phyloP scores from a whole-genome alignment of 2,113 vertebrate species.

The Thermophis baileyi region DNA sequence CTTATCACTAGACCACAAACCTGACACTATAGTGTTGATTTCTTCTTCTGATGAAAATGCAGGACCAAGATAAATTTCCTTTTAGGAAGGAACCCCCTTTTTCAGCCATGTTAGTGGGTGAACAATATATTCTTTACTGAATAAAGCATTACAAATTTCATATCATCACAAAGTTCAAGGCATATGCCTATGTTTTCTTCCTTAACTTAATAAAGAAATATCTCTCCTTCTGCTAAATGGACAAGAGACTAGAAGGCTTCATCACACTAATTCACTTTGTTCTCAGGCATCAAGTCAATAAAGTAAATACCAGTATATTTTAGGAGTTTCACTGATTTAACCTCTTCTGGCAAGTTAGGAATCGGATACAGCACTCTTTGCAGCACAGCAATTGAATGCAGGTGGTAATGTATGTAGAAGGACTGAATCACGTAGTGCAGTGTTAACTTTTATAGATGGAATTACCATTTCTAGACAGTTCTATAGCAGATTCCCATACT shows the following conservation, averaged over 20 bases:
- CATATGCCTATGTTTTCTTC: background rate
- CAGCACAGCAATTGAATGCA: background rate
- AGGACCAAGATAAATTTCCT: background rate
- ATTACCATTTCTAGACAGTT: background rate
- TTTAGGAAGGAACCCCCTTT: background rate
- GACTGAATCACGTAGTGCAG: background rate
- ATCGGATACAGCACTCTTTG: background rate
- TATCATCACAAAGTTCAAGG: background rate
- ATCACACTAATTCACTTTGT: background rate
- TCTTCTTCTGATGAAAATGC: background rate
- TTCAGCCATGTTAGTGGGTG: background rate
- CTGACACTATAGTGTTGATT: background rate
- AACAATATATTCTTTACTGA: background rate
- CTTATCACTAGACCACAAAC: background rate
- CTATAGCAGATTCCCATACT: background rate
- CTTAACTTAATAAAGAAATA: background rate
- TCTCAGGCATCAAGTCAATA: background rate
- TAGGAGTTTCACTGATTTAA: background rate
- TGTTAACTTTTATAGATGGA: background rate
- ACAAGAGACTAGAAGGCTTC: background rate
- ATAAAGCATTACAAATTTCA: background rate
- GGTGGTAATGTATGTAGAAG: background rate
- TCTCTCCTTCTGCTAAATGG: background rate
- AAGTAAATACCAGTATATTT: background rate
- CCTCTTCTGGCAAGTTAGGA: background rate